Evolutionary conservation across 2,888 invertebrate species (phyloP).

Genomic region (Cepaea hortensis): DNA sequence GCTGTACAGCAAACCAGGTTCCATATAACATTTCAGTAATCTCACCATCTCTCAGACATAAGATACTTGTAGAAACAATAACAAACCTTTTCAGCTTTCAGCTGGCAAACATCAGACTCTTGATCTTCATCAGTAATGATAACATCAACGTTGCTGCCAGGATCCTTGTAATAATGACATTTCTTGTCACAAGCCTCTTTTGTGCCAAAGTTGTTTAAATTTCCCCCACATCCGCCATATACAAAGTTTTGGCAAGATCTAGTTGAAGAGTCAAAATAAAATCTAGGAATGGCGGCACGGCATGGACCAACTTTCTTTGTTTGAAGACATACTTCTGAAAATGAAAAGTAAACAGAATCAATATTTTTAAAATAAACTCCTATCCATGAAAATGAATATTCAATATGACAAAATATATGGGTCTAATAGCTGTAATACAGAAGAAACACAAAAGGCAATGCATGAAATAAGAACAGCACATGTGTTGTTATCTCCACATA

Average conservation of each 20-base stretch:
- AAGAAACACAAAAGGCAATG: too few species aligned
- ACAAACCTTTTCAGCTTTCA: conserved; percentile 48
- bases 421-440: too few species aligned
- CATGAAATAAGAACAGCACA: too few species aligned
- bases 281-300: conserved; percentile 58
- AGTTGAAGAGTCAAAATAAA: conserved; percentile 82
- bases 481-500: too few species aligned
- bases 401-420: too few species aligned
- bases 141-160: not conserved
- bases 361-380: too few species aligned
- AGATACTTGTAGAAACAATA: not conserved
- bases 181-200: conserved; percentile 57
- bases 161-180: conserved; percentile 49
- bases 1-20: too few species aligned
- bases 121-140: not conserved
- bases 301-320: conserved; percentile 65
- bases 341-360: not conserved
- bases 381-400: too few species aligned
- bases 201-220: conserved; percentile 78
- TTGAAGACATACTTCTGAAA: conserved; percentile 57
- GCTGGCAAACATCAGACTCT: conserved; percentile 42
- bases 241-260: conserved; percentile 86
- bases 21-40: too few species aligned
- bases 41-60: too few species aligned
- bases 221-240: conserved; percentile 92